phyloP scores from a whole-genome alignment of 2,888 invertebrate species.

The Lottia scabra region DNA sequence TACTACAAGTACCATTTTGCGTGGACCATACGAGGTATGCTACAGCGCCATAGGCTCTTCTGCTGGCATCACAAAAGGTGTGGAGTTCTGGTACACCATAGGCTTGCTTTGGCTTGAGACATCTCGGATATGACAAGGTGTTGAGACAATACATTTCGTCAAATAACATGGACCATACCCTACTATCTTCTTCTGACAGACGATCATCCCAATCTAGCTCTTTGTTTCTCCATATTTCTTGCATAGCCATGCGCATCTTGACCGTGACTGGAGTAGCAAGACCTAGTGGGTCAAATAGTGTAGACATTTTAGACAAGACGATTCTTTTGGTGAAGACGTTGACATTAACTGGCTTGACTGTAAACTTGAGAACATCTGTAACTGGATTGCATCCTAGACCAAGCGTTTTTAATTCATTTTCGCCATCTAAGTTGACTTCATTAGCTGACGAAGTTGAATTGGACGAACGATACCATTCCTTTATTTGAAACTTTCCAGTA shows the following conservation, averaged over 20 bases:
- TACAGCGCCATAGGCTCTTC: neutral
- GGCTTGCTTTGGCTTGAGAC: slow-evolving; percentile 4
- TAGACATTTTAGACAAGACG: slow-evolving; percentile 6
- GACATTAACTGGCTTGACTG: neutral
- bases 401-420: slow-evolving; percentile 4
- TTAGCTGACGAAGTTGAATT: neutral
- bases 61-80: slow-evolving; percentile 4
- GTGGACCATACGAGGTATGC: neutral
- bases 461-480: slow-evolving; percentile 11
- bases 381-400: slow-evolving; percentile 4
- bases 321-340: neutral
- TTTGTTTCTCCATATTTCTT: slow-evolving; percentile 9
- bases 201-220: slow-evolving; percentile 7
- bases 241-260: slow-evolving; percentile 13
- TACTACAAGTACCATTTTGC: too few species aligned
- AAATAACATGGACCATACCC: slow-evolving; percentile 6
- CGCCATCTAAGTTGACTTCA: neutral
- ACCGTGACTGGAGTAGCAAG: neutral
- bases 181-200: neutral
- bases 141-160: neutral
- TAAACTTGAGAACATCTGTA: slow-evolving; percentile 1
- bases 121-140: neutral
- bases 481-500: slow-evolving; percentile 15
- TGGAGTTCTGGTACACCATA: slow-evolving; percentile 1
- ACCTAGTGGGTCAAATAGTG: slow-evolving; percentile 8